Percentiles rank a stretch among this genome's conserved stretches.
phyloP scores from a whole-genome alignment of 1,140 invertebrate genomes.

The Leptestheria dahalacensis region DNA sequence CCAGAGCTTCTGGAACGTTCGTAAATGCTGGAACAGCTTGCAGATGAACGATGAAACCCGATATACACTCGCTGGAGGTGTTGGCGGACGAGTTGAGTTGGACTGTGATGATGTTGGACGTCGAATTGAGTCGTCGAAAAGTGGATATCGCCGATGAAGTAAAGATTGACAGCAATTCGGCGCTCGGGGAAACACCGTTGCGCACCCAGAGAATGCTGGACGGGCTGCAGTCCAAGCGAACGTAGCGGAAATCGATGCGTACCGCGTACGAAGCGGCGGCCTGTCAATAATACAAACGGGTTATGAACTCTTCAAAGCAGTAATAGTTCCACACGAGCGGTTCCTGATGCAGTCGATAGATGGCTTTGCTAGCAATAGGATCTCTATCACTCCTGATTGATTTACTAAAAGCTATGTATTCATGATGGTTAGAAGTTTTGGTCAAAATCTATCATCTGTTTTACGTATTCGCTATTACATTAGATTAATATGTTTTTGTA shows the following conservation, averaged over 20 bases:
- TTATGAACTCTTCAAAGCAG: too few species aligned
- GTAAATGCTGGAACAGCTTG: not conserved
- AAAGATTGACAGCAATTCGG: not conserved
- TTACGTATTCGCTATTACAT: too few species aligned
- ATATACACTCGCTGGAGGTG: not conserved
- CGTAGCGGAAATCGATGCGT: not conserved
- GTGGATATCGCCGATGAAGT: not conserved
- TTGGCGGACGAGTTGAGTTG: not conserved
- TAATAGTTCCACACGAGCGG: too few species aligned
- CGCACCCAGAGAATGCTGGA: not conserved
- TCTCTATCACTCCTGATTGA: too few species aligned
- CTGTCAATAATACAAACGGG: not conserved
- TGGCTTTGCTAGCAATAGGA: too few species aligned
- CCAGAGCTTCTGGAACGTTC: not conserved
- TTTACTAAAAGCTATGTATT: not conserved
- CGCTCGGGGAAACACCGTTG: not conserved
- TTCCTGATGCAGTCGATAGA: too few species aligned
- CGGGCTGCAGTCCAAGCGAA: not conserved
- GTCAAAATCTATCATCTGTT: too few species aligned
- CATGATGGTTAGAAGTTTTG: not conserved
- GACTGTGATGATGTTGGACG: not conserved
- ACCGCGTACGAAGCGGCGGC: not conserved
- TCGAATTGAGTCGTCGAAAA: not conserved
- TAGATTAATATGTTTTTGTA: too few species aligned
- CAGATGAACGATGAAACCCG: not conserved